phyloP scores from a whole-genome alignment of 2,113 vertebrate genomes.

The Lophochroa leadbeateri region DNA sequence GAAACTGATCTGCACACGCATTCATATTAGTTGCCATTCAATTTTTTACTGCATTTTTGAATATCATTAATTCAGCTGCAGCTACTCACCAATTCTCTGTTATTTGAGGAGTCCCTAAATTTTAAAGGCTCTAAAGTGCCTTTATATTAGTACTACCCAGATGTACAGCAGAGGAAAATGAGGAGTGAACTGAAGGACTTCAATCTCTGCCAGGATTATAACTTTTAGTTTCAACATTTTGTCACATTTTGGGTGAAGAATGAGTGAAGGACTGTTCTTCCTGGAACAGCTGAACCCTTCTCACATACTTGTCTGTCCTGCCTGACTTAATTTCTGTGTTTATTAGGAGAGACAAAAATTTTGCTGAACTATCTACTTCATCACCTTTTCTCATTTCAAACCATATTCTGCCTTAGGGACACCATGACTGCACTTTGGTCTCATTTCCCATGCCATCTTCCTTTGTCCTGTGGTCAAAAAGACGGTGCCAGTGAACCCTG shows the following conservation, averaged over 20 bases:
- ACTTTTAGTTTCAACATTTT: background rate
- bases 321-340: background rate
- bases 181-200: background rate
- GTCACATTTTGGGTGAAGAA: background rate
- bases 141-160: background rate
- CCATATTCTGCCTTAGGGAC: background rate
- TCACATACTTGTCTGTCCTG: background rate
- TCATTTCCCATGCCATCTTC: background rate
- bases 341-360: background rate
- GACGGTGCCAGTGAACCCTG: fast-evolving
- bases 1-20: background rate
- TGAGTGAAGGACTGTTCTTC: background rate
- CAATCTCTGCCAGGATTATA: background rate
- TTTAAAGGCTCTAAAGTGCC: background rate
- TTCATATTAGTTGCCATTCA: background rate
- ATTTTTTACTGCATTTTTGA: background rate
- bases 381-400: background rate
- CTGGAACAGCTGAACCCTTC: background rate
- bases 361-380: background rate
- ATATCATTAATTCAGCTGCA: background rate
- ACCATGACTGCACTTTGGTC: background rate
- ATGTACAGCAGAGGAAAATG: background rate
- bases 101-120: background rate
- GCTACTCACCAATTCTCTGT: background rate
- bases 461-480: background rate